Base-by-base conservation (phyloP, 92 coral and sea anemone genomes). In the Plumapathes pennacea region DNA sequence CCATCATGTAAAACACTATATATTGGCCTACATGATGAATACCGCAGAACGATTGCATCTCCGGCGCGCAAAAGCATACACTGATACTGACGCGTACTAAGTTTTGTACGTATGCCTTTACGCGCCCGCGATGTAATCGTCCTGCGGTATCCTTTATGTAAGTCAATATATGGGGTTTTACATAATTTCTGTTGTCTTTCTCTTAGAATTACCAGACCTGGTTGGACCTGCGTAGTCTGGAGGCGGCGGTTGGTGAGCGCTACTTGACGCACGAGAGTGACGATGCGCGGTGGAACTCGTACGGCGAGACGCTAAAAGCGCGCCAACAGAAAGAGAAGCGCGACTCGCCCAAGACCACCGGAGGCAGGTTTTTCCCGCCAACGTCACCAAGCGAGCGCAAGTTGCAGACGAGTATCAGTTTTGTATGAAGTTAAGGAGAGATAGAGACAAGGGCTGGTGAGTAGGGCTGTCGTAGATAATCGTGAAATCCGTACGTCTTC, bases 261-360 rank as follows among this genome's bases (percentile, higher is more conserved):
- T 94, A 88, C 58, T 74, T 94, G 6, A 88, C 99, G 4, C 99
- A 94, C 57, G 96, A 89, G 75, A 94, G 99, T 22, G 99, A 94
- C 57, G 99, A 94, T 66, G 88, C 78, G 2, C 72, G 91, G 23
- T 84, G 92, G 99, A 86, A 84, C 36, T 67, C 65, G 30, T 80
- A 94, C 59, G 94, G 88, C 46, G 78, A 89, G 37, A 83, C 77
- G 58, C 74, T 94, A 32, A 82, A 88, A 56, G 73, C 89, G 40
- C 60, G 79, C 37, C 88, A 81, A 41, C 60, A 50, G 43, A 44
- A 32, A 20, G 88, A 78, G 4, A 83, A 67, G 64, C 60, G 71
- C 24, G 73, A 76, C 47, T 40, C 71, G 11, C 38, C 58, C 19
- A 66, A 78, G 36, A 82, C 81, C 19, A 84, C 50, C 66, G 81